Conservation (phyloP, 1,140 invertebrate species). For the Temnothorax curvispinosus region DNA sequence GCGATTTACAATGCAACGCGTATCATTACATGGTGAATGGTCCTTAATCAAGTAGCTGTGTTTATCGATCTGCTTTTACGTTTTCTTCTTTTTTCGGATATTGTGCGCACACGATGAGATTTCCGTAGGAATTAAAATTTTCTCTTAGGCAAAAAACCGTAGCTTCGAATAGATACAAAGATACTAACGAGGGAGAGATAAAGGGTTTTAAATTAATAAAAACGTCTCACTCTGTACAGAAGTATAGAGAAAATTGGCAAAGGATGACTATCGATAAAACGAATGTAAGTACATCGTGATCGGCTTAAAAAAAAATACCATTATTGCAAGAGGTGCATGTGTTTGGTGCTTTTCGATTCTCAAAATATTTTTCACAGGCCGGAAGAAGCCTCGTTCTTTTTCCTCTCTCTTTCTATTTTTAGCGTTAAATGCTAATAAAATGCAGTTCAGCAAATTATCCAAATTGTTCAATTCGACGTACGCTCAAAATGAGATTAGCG, state of each 20-base stretch:
- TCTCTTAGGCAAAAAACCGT: neutral
- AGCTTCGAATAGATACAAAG: neutral
- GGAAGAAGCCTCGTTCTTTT: neutral
- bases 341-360: constrained; percentile 26
- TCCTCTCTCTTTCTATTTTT: neutral
- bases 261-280: neutral
- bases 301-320: constrained; percentile 17
- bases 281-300: neutral
- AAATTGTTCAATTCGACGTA: neutral
- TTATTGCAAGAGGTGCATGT: neutral
- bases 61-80: constrained; percentile 2
- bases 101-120: neutral
- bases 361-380: constrained; percentile 19
- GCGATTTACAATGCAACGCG: neutral
- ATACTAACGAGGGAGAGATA: neutral
- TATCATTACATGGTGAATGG: constrained; percentile 1
- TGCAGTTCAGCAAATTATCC: neutral
- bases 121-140: neutral
- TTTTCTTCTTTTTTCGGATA: neutral
- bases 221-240: neutral
- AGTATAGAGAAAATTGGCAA: neutral
- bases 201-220: neutral
- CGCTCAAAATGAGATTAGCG: neutral
- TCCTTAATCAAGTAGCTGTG: neutral
- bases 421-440: neutral